These are phyloP conservation scores for Neodiprion lecontei DNA, from an alignment of 1,140 invertebrate species.

Conservation along the genomic window DNA sequence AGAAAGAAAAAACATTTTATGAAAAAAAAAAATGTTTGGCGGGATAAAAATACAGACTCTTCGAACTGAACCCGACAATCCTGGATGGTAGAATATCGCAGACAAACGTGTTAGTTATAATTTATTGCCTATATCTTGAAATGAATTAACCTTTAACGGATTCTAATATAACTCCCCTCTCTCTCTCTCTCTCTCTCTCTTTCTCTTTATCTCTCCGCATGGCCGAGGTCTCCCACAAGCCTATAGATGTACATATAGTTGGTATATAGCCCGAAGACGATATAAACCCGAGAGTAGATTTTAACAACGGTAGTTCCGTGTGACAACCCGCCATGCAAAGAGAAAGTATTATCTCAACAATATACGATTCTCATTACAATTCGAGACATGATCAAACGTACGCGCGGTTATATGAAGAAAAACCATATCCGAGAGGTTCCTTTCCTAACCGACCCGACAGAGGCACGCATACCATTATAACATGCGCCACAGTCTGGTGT, in stretches of 20 bases:
- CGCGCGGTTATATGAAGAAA: no score
- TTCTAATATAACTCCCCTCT: neutral
- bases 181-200: neutral
- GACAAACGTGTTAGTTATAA: neutral
- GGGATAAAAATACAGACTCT: no score
- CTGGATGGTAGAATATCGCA: no score
- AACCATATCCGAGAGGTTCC: no score
- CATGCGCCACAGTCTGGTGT: no score
- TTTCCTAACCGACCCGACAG: no score
- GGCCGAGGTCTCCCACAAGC: no score
- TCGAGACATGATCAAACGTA: neutral
- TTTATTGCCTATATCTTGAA: conserved; percentile 1
- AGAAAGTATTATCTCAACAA: conserved; percentile 1
- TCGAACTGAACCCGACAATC: no score
- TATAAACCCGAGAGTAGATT: neutral
- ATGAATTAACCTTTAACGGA: conserved; percentile 3
- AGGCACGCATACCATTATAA: no score
- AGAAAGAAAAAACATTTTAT: no score
- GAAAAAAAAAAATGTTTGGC: no score
- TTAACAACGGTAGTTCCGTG: neutral
- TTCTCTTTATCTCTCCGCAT: neutral
- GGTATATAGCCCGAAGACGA: neutral
- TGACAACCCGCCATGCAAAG: neutral
- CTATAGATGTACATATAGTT: no score
- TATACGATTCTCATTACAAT: conserved; percentile 3